These are phyloP conservation scores for Oreotrochilus melanogaster DNA, from an alignment of 2,113 vertebrate genomes.

Conservation along the genomic window DNA sequence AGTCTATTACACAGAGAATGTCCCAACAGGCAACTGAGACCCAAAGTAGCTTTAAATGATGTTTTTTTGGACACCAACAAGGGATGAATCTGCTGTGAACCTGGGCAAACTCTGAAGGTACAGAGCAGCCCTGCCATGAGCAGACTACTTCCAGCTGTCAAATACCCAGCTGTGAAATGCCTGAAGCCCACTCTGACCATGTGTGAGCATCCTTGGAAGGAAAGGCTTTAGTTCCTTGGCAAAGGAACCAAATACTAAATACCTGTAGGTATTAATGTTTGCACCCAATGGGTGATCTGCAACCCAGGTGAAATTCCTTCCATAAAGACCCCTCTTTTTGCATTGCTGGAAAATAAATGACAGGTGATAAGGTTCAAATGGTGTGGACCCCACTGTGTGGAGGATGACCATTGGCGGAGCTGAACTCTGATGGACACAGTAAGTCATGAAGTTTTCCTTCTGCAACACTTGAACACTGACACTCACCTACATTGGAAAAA, in stretches of 20 bases:
- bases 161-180: neutral
- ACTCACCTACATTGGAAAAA: slow-evolving; percentile 72
- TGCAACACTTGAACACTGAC: accelerated
- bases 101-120: neutral
- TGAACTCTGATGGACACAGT: neutral
- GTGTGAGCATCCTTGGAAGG: neutral
- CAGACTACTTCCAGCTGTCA: neutral
- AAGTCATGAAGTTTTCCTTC: neutral
- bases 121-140: neutral
- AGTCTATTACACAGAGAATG: neutral
- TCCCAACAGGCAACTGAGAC: neutral
- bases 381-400: neutral
- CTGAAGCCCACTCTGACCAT: neutral
- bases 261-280: neutral
- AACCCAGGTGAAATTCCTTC: neutral
- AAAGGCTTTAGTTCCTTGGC: neutral
- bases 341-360: neutral
- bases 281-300: neutral
- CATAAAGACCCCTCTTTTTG: neutral
- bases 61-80: neutral
- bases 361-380: neutral
- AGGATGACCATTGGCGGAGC: accelerated
- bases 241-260: neutral
- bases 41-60: neutral
- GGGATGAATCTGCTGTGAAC: neutral